Percentiles rank a stretch among this genome's conserved stretches.
These are phyloP conservation scores for Alexandromys fortis DNA, from an alignment of 2,113 vertebrate genomes.

Conservation along the genomic window DNA sequence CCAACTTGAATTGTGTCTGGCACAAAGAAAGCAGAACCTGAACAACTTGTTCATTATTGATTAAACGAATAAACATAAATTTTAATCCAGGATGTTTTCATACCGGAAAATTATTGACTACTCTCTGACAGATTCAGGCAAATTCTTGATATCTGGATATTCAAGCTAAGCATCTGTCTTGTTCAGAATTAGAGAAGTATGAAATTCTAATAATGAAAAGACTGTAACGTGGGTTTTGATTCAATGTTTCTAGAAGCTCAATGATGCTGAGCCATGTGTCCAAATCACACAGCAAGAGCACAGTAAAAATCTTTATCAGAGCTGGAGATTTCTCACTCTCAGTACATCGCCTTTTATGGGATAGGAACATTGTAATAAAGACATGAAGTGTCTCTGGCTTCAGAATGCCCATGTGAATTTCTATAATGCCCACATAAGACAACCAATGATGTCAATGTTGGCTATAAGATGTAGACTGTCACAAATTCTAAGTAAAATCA, in stretches of 20 bases:
- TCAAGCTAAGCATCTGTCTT: not conserved
- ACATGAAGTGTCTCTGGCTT: not conserved
- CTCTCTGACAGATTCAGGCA: not conserved
- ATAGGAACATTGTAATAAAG: not conserved
- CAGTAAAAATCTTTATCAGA: not conserved
- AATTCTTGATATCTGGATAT: not conserved
- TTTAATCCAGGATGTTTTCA: conserved; percentile 33
- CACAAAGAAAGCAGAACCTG: not conserved
- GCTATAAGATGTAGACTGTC: not conserved
- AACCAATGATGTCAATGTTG: conserved; percentile 18
- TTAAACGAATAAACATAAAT: not conserved
- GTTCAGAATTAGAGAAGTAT: conserved; percentile 26
- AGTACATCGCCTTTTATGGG: not conserved
- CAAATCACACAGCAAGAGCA: conserved; percentile 14
- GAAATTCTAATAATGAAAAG: not conserved
- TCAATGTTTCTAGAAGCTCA: conserved; percentile 29
- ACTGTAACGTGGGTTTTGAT: conserved; percentile 17
- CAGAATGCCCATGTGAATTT: not conserved
- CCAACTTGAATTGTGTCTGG: not conserved
- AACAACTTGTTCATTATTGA: not conserved
- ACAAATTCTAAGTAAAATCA: conserved; percentile 49
- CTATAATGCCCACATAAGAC: not conserved
- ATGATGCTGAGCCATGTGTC: not conserved
- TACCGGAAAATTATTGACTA: not conserved
- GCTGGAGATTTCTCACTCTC: not conserved